Evolutionary conservation across 2,797 vertebrate species (phyloP), one percentile per base, ranked within the genome.

Genomic region (Diglossa cyanea): DNA sequence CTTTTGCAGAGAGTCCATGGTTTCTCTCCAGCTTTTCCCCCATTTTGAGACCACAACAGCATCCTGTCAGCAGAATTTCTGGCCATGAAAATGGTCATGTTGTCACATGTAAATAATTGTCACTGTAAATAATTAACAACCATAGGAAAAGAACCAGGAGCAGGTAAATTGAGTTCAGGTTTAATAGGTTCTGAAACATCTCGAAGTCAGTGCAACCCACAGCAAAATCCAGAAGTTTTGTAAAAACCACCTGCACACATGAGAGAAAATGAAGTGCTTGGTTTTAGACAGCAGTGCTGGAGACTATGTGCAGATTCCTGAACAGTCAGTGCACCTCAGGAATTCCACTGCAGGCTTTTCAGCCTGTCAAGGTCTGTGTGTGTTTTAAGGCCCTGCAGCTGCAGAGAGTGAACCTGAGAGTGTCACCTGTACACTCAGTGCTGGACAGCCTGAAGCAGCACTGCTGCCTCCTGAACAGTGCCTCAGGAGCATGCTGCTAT

Each of bases 171-270:
- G 77, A 93, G 74, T 89, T 95, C 86, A 79, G 61, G 72, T 96
- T 95, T 88, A 96, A 95, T 80, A 84, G 68, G 39, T 58, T 83
- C 63, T 40, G 72, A 93, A 95, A 95, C 85, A 94, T 73, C 48
- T 93, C 6, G 1, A 87, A 94, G 86, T 95, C 95, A 97, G 94
- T 95, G 95, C 92, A 95, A 95, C 92, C 85, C 81, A 93, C 75
- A 91, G 71, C 78, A 90, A 81, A 76, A 93, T 42, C 75, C 70
- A 75, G 37, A 94, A 95, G 77, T 76, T 76, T 31, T 87, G 89
- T 89, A 91, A 87, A 82, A 93, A 87, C 8, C 21, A 93, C 79
- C 91, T 77, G 88, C 90, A 94, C 86, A 37, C 11, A 57, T 0
- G 25, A 72, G 67, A 88, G 61, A 61, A 44, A 86, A 75, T 1